Percentiles rank a stretch among this genome's conserved stretches.
Evolutionary conservation across 1,140 invertebrate genomes (phyloP).

Genomic region (Habropoda laboriosa): DNA sequence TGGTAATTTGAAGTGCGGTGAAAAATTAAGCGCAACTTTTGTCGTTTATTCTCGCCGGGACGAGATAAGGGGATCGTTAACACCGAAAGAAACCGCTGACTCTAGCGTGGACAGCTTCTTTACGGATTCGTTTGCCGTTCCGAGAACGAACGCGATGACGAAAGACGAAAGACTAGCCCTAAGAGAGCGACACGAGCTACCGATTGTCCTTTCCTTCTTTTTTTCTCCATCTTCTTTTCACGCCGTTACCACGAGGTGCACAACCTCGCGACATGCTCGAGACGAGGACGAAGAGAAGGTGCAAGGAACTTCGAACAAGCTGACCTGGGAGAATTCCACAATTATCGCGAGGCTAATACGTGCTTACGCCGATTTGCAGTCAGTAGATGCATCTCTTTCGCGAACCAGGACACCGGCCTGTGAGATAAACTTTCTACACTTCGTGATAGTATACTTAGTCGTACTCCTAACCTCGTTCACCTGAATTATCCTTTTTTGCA

Average conservation of each 20-base stretch:
- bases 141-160: conserved; percentile 54
- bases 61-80: conserved; percentile 35
- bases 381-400: conserved; percentile 4
- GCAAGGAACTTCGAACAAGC: conserved; percentile 57
- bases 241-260: conserved; percentile 25
- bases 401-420: not conserved
- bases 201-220: conserved; percentile 11
- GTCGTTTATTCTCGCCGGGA: not conserved
- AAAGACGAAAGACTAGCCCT: conserved; percentile 53
- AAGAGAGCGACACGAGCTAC: conserved; percentile 38
- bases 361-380: conserved; percentile 15
- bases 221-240: not conserved
- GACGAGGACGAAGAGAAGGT: conserved; percentile 46
- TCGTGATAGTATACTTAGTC: not conserved
- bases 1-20: not conserved
- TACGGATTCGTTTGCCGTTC: conserved; percentile 55
- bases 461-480: not conserved
- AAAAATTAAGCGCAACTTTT: conserved; percentile 8
- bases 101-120: conserved; percentile 5
- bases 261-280: conserved; percentile 4
- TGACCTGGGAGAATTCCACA: conserved; percentile 60
- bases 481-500: no score
- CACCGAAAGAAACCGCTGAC: conserved; percentile 49
- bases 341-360: conserved; percentile 58
- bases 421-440: not conserved